These are phyloP conservation scores for Xiphydria camelus DNA, from an alignment of 2,888 invertebrate genomes.

Conservation along the genomic window DNA sequence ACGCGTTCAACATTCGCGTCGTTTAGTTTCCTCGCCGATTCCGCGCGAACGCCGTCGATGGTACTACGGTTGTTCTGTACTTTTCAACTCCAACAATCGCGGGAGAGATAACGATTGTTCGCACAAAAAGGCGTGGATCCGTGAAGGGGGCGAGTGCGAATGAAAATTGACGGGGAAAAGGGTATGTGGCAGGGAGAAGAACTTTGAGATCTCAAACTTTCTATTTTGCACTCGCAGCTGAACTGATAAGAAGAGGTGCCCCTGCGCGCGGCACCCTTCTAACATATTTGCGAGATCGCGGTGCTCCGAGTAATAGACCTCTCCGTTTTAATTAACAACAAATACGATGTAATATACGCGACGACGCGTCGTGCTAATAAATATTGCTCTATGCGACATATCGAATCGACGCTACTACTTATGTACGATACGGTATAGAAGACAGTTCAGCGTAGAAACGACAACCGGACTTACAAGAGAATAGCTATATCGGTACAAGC, in stretches of 20 bases:
- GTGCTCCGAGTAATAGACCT: neutral
- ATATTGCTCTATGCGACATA: constrained; percentile 29
- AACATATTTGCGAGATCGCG: constrained; percentile 1
- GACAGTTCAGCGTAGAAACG: constrained; percentile 33
- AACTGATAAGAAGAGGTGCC: no score
- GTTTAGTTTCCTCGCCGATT: neutral
- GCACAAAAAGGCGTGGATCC: no score
- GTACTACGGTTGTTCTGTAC: no score
- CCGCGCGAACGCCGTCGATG: no score
- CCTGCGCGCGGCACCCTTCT: no score
- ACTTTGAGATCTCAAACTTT: neutral
- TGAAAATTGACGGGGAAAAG: no score
- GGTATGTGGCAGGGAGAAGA: no score
- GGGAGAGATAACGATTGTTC: no score
- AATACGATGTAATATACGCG: neutral
- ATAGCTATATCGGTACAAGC: constrained; percentile 31
- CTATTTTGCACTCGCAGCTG: no score
- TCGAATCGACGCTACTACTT: constrained; percentile 28
- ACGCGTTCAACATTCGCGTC: constrained; percentile 18
- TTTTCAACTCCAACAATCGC: no score
- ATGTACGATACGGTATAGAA: constrained; percentile 31
- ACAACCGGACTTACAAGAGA: constrained; percentile 30
- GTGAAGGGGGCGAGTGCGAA: no score
- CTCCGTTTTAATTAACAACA: neutral
- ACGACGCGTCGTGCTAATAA: constrained; percentile 17